phyloP scores from a whole-genome alignment of 1,140 invertebrate species.

The Caenorhabditis tropicalis region DNA sequence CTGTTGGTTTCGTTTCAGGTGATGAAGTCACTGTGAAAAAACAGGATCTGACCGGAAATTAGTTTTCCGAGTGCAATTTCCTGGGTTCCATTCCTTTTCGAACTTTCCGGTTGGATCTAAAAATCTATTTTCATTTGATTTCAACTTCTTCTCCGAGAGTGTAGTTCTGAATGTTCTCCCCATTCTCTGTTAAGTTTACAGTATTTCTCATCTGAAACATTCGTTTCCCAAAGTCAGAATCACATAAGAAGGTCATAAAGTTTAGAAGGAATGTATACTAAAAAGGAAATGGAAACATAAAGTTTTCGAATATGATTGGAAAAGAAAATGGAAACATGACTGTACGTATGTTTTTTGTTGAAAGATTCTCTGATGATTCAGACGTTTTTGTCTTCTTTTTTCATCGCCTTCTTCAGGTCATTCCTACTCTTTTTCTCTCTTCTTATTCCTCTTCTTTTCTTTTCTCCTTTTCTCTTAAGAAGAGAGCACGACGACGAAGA shows the following conservation, averaged over 20 bases:
- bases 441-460: background rate
- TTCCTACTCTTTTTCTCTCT: background rate
- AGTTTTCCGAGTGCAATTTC: no score
- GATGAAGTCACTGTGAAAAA: no score
- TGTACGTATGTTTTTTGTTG: background rate
- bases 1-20: no score
- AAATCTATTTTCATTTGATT: background rate
- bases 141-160: no score
- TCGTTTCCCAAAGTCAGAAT: no score
- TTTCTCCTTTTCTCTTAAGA: background rate
- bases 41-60: no score
- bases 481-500: background rate
- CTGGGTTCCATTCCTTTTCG: no score
- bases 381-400: background rate
- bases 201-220: no score
- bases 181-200: no score
- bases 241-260: background rate
- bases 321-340: conserved; percentile 1
- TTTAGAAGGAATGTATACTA: conserved; percentile 17
- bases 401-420: background rate
- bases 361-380: conserved; percentile 6
- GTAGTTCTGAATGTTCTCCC: no score
- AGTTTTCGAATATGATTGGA: background rate
- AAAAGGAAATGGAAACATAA: background rate
- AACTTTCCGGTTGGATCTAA: background rate